phyloP scores from a whole-genome alignment of 2,888 invertebrate genomes.

The Pandemis heparana region DNA sequence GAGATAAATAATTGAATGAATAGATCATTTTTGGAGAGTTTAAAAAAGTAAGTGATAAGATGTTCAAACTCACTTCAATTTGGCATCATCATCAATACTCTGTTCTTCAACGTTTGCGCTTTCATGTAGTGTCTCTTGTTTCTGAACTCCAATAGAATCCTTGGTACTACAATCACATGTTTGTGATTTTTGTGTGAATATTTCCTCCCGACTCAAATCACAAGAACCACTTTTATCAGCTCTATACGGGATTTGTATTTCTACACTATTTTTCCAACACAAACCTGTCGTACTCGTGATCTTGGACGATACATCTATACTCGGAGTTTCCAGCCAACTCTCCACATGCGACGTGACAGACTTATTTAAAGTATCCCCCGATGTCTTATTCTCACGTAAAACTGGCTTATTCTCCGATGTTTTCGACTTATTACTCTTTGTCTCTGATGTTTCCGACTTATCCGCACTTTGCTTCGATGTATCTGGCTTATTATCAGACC shows the following conservation, averaged over 20 bases:
- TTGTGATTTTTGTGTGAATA: background rate
- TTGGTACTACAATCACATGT: background rate
- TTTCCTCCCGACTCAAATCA: background rate
- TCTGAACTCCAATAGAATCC: background rate
- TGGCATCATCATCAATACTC: background rate
- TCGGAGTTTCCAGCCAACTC: background rate
- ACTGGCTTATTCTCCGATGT: background rate
- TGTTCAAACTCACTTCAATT: background rate
- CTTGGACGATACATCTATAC: background rate
- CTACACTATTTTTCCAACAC: background rate
- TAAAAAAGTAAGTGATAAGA: too few species aligned
- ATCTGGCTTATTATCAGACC: background rate
- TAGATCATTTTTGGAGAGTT: too few species aligned
- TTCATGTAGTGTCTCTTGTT: background rate
- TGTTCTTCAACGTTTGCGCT: background rate
- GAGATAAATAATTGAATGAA: background rate
- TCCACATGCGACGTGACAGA: background rate
- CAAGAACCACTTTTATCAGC: background rate
- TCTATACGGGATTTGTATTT: background rate
- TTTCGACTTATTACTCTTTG: background rate
- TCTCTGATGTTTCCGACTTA: background rate
- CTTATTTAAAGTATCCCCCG: background rate
- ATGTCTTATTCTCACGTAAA: background rate
- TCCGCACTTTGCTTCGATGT: background rate
- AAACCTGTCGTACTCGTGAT: background rate